Percentiles rank a stretch among this genome's conserved stretches.
phyloP scores from a whole-genome alignment of 1,140 invertebrate species.

The Eubasilissa regina region DNA sequence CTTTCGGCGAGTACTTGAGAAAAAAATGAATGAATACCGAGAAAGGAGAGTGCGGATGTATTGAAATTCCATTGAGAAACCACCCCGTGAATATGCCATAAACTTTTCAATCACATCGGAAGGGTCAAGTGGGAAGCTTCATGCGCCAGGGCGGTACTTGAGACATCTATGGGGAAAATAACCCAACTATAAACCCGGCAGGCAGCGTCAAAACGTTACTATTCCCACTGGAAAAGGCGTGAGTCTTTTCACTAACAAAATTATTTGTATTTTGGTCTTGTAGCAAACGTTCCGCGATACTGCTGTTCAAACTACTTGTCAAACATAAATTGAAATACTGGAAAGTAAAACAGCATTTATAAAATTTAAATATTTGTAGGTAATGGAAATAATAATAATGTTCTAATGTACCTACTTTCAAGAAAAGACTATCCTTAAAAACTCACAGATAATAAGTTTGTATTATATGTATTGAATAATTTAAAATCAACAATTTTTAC shows the following conservation, averaged over 20 bases:
- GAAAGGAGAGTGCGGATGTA: not conserved
- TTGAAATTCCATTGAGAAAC: constrained; percentile 19
- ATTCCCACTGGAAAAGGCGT: not conserved
- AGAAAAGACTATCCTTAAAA: too few species aligned
- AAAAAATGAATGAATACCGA: constrained; percentile 21
- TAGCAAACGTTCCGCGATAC: too few species aligned
- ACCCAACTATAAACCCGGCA: constrained; percentile 10
- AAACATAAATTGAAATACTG: too few species aligned
- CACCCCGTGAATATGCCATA: constrained; percentile 17
- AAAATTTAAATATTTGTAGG: too few species aligned
- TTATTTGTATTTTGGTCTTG: constrained; percentile 10
- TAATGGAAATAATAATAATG: too few species aligned
- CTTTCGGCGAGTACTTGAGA: too few species aligned
- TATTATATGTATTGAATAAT: too few species aligned
- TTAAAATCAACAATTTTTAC: too few species aligned
- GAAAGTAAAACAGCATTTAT: too few species aligned
- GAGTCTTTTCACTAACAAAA: constrained; percentile 13
- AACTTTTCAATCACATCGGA: constrained; percentile 29
- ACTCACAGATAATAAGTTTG: too few species aligned
- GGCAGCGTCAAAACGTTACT: constrained; percentile 8
- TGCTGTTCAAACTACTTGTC: too few species aligned
- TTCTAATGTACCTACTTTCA: too few species aligned
- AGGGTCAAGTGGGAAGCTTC: constrained; percentile 21
- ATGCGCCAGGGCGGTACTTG: not conserved
- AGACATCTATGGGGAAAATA: constrained; percentile 2